Conservation (phyloP, 2,797 vertebrate species). For the Silurus lanzhouensis region DNA sequence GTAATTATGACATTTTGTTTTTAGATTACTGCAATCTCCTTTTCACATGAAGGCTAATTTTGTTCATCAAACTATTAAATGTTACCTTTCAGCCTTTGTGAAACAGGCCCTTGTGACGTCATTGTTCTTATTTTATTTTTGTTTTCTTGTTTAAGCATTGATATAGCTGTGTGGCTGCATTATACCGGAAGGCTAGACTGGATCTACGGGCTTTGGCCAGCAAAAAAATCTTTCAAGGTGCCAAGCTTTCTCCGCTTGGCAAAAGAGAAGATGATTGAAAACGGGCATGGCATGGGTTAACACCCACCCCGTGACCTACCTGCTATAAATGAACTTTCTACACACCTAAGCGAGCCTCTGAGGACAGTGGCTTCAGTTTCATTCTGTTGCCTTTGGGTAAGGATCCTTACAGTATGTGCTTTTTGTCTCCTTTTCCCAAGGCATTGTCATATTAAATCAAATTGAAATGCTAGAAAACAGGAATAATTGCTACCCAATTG, state of each 20-base stretch:
- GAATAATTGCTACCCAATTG: slow-evolving; percentile 41
- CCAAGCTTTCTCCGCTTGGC: slow-evolving; percentile 58
- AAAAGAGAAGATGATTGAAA: slow-evolving; percentile 55
- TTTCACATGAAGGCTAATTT: slow-evolving; percentile 32
- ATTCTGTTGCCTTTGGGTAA: slow-evolving; percentile 63
- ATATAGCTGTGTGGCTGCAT: slow-evolving; percentile 64
- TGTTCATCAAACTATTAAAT: slow-evolving; percentile 49
- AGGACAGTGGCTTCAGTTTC: slow-evolving; percentile 61
- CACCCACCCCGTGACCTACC: slow-evolving; percentile 49
- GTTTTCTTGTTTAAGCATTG: slow-evolving; percentile 62
- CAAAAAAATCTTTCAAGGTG: slow-evolving; percentile 66
- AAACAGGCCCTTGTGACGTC: slow-evolving; percentile 52
- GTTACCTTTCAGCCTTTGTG: slow-evolving; percentile 48
- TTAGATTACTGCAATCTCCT: slow-evolving; percentile 26
- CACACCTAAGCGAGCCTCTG: slow-evolving; percentile 53
- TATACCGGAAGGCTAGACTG: slow-evolving; percentile 68
- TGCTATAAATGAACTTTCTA: slow-evolving; percentile 49
- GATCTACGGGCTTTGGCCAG: slow-evolving; percentile 65
- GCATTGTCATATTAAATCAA: slow-evolving; percentile 53
- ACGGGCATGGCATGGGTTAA: slow-evolving; percentile 46
- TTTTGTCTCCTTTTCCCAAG: slow-evolving; percentile 51
- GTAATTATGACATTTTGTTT: neutral
- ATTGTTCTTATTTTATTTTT: slow-evolving; percentile 59
- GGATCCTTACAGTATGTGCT: slow-evolving; percentile 52
- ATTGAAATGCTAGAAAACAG: slow-evolving; percentile 50